Evolutionary conservation across 2,113 vertebrate genomes (phyloP).

Genomic region (Tiliqua scincoides): DNA sequence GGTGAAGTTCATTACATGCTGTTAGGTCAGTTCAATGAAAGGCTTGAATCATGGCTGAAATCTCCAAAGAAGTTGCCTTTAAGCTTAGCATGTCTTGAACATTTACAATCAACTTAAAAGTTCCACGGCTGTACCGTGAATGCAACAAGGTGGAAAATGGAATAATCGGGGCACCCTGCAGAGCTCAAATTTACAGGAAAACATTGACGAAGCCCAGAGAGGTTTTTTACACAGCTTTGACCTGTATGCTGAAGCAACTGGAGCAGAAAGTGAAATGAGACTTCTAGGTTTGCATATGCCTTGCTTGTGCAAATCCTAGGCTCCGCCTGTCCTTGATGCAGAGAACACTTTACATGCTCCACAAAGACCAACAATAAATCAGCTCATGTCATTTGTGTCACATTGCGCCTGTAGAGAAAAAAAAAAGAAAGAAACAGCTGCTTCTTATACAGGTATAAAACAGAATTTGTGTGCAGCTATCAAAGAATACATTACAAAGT

Average conservation of each 20-base stretch:
- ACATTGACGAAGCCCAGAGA: constrained; percentile 40
- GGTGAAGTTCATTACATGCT: not conserved
- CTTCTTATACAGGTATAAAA: constrained; percentile 53
- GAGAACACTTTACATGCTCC: not conserved
- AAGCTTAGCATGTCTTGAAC: constrained; percentile 3
- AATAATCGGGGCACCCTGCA: constrained; percentile 22
- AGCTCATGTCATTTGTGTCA: constrained; percentile 33
- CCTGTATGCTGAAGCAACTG: constrained; percentile 36
- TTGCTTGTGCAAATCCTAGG: not conserved
- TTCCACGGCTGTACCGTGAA: constrained; percentile 27
- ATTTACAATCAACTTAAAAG: not conserved
- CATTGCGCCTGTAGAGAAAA: not conserved
- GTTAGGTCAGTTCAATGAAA: constrained; percentile 16
- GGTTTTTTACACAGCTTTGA: constrained; percentile 38
- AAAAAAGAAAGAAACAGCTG: constrained; percentile 25
- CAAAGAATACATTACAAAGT: constrained; percentile 31
- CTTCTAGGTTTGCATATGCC: not conserved
- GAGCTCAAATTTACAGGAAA: constrained; percentile 61
- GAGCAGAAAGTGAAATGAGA: constrained; percentile 34
- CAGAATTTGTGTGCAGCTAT: constrained; percentile 47
- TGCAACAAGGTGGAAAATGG: constrained; percentile 37
- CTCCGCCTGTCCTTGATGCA: not conserved
- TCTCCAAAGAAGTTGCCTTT: constrained; percentile 13
- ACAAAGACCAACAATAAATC: constrained; percentile 24
- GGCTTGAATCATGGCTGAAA: constrained; percentile 14